phyloP scores from a whole-genome alignment of 2,797 vertebrate genomes.

The Tachyglossus aculeatus region DNA sequence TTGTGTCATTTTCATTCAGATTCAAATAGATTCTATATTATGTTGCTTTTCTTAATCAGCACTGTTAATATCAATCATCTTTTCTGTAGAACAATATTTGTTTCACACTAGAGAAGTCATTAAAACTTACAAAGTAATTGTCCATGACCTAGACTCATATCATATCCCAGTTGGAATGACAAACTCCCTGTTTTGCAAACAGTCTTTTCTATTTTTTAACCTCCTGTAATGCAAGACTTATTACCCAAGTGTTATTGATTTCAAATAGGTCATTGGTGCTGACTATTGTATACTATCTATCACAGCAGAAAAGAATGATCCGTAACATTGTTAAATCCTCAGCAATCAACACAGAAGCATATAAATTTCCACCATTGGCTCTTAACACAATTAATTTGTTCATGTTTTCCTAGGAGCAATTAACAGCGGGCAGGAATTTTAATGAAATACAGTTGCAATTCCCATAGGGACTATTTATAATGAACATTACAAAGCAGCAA shows the following conservation, averaged over 20 bases:
- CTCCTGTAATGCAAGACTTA: neutral
- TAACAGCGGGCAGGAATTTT: constrained; percentile 69
- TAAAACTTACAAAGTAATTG: constrained; percentile 62
- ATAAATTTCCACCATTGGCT: constrained; percentile 50
- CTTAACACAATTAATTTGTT: constrained; percentile 64
- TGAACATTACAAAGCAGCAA: constrained; percentile 58
- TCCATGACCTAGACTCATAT: constrained; percentile 23
- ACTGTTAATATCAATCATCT: constrained; percentile 31
- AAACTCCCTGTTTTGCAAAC: constrained; percentile 40
- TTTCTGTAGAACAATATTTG: constrained; percentile 34
- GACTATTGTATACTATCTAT: neutral
- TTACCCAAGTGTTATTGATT: constrained; percentile 36
- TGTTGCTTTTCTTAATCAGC: constrained; percentile 17
- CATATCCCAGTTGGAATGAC: constrained; percentile 16
- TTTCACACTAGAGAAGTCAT: constrained; percentile 41
- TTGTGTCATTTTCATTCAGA: neutral
- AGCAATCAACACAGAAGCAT: constrained; percentile 17
- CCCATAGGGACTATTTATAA: constrained; percentile 69
- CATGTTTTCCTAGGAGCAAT: constrained; percentile 67
- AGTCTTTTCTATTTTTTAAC: constrained; percentile 17
- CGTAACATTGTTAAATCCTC: neutral
- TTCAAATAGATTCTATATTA: neutral
- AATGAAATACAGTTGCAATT: constrained; percentile 70
- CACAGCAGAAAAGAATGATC: constrained; percentile 16
- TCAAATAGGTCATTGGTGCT: constrained; percentile 10